phyloP scores from a whole-genome alignment of 1,140 invertebrate species.

The Drosophila chauvacae region DNA sequence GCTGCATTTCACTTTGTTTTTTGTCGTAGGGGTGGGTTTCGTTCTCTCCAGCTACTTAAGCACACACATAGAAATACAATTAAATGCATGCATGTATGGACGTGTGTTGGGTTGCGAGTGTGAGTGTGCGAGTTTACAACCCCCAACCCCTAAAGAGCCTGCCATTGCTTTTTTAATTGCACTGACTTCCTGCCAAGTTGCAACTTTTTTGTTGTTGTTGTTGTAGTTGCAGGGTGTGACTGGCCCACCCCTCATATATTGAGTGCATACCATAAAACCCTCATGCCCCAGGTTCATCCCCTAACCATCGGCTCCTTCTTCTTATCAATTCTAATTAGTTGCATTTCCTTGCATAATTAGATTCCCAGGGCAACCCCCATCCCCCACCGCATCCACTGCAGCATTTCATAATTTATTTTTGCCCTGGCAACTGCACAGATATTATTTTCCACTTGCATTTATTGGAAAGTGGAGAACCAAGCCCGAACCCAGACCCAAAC shows the following conservation, averaged over 20 bases:
- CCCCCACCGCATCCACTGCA: neutral
- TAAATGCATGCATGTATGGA: constrained; percentile 37
- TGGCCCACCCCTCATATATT: constrained; percentile 25
- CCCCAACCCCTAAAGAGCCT: constrained; percentile 62
- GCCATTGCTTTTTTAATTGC: constrained; percentile 79
- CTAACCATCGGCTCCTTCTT: constrained; percentile 27
- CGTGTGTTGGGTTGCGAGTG: constrained; percentile 9
- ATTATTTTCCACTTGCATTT: constrained; percentile 44
- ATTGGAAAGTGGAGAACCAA: constrained; percentile 58
- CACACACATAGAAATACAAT: constrained; percentile 58
- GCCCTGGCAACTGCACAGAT: constrained; percentile 46
- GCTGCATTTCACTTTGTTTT: constrained; percentile 77
- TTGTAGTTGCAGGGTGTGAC: constrained; percentile 42
- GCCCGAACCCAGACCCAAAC: constrained; percentile 44
- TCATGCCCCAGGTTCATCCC: neutral
- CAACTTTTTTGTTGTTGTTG: constrained; percentile 55
- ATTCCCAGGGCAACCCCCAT: constrained; percentile 44
- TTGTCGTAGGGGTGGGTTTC: constrained; percentile 68
- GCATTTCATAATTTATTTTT: constrained; percentile 59
- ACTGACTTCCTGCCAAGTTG: constrained; percentile 80
- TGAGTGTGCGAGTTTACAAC: constrained; percentile 67
- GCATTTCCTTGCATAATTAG: constrained; percentile 76
- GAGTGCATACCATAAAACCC: constrained; percentile 21
- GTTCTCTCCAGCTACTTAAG: constrained; percentile 72
- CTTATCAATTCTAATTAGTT: constrained; percentile 77